Evolutionary conservation across 2,888 invertebrate genomes (phyloP), one percentile per base, ranked within the genome.

Genomic region (Troides helena): DNA sequence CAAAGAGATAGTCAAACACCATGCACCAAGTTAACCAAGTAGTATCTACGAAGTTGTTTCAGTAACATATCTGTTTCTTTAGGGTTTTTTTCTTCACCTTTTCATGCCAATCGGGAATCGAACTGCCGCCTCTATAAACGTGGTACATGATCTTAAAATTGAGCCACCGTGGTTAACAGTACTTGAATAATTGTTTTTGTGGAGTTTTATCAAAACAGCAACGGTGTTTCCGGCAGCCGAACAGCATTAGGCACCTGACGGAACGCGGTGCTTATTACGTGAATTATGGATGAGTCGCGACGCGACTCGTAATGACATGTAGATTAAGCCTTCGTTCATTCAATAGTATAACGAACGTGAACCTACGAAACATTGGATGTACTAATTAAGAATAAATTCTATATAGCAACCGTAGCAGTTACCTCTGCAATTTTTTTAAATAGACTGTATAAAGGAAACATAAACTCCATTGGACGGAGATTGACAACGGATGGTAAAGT

Each of bases 281-380:
- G 87, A 90, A 91, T 90, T 90, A 91, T 91, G 89, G 86, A 90
- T 88, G 90, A 89, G 87, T 81, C 81, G 84, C 83, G 87, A 85
- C 86, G 79, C 79, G 83, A 80, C 77, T 82, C 80, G 82, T 88
- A 89, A 89, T 87, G 87, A 88, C 86, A 89, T 89, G 88, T 88
- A 90, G 89, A 91, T 89, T 90, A 88, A 83, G 85, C 81, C 79
- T 59, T 18, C 59, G 65, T 60, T 62, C 58, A 63, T 68, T 63
- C 59, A 68, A 46, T 50, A 63, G 63, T 30, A n/a, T 3, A 36
- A 6, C 12, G 12, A 6, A 62, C 64, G 18, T 36, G 50, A 50
- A 50, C 14, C 50, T 12, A 50, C 12, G 50, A 50, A 50, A 50
- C 50, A 50, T 50, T 50, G 18, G 50, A 50, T 50, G 18, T 50